Evolutionary conservation across 2,113 vertebrate genomes (phyloP).

Genomic region (Phoxinus phoxinus): DNA sequence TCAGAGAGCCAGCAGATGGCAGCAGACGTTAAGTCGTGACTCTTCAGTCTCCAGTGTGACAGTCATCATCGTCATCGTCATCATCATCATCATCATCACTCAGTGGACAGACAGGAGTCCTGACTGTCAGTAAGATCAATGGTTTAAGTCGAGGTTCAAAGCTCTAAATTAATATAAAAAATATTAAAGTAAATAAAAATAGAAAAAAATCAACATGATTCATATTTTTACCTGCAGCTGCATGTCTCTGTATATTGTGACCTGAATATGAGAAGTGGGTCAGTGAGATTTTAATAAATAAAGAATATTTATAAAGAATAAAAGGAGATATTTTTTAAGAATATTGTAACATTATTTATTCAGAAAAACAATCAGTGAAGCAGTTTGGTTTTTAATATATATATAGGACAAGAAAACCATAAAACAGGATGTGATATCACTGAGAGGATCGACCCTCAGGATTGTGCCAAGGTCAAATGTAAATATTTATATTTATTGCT

Average conservation of each 20-base stretch:
- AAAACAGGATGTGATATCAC: too few relatives aligned
- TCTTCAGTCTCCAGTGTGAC: not conserved
- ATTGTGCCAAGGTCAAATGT: not conserved
- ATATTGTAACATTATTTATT: not conserved
- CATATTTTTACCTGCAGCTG: not conserved
- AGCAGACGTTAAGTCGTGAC: conserved; percentile 31
- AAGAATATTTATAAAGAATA: not conserved
- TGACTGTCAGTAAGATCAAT: not conserved
- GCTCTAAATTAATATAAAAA: not conserved
- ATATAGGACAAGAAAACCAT: not conserved
- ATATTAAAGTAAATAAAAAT: not conserved
- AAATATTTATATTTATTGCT: not conserved
- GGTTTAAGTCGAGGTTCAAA: not conserved
- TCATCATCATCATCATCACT: not conserved
- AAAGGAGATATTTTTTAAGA: not conserved
- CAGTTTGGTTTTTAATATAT: not conserved
- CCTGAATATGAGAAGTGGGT: not conserved
- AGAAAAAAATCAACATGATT: not conserved
- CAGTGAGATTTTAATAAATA: not conserved
- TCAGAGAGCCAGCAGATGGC: conserved; percentile 20
- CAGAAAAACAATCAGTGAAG: not conserved
- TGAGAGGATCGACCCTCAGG: too few relatives aligned
- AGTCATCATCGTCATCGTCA: too few relatives aligned
- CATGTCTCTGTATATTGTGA: not conserved
- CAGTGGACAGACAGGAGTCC: not conserved